Conservation (phyloP, 2,797 vertebrate genomes). For the Falco peregrinus region DNA sequence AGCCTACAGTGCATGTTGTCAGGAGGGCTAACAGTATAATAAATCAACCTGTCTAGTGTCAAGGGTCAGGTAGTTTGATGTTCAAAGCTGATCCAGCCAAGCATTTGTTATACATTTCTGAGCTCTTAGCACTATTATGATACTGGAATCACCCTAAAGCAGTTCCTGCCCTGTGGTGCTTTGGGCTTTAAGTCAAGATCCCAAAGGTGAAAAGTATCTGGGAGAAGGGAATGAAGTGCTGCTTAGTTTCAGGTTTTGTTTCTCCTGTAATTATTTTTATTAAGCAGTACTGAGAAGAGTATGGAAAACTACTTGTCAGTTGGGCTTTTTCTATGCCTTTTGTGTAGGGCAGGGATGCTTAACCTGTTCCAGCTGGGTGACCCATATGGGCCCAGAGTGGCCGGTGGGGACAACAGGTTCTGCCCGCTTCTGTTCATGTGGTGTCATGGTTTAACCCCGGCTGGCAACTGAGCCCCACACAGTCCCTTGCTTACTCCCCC, state of each 20-base stretch:
- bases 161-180: background rate
- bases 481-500: no score
- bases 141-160: background rate
- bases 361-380: background rate
- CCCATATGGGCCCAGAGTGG: fast-evolving
- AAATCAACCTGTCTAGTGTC: conserved; percentile 72
- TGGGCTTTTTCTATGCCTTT: background rate
- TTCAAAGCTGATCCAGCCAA: conserved; percentile 42
- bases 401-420: background rate
- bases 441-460: no score
- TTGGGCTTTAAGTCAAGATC: background rate
- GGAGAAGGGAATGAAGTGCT: background rate
- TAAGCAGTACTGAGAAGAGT: background rate
- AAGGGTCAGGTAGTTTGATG: conserved; percentile 55
- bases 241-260: background rate
- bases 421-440: background rate
- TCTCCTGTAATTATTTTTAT: background rate
- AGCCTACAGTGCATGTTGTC: conserved; percentile 40
- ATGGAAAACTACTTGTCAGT: background rate
- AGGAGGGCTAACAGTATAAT: conserved; percentile 57
- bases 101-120: background rate
- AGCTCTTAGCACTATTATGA: background rate
- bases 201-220: background rate
- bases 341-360: background rate
- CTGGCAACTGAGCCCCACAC: no score